A percentile compares a stretch with the other conserved stretches of the same genome.
These are phyloP conservation scores for Notolabrus celidotus DNA, from an alignment of 2,797 vertebrate genomes.

Conservation along the genomic window DNA sequence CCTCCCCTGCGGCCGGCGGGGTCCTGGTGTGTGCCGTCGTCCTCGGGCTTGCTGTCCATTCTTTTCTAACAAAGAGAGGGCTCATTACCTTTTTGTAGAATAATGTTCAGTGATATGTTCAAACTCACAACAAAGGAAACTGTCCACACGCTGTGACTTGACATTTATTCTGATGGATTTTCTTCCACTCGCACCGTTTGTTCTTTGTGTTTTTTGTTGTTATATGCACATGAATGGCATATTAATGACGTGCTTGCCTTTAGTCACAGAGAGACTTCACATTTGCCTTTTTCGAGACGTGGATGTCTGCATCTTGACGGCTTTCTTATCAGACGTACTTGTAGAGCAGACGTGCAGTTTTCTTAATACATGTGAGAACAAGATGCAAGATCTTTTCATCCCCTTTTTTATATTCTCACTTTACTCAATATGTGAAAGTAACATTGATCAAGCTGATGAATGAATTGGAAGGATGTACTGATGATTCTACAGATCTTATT, in stretches of 20 bases:
- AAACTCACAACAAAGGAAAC: conserved; percentile 47
- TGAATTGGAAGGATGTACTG: conserved; percentile 13
- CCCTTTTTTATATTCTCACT: conserved; percentile 21
- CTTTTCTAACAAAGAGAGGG: conserved; percentile 59
- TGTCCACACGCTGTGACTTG: conserved; percentile 37
- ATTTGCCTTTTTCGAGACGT: conserved; percentile 72
- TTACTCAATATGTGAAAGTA: conserved; percentile 25
- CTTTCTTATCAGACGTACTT: conserved; percentile 46
- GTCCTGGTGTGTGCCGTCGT: conserved; percentile 18
- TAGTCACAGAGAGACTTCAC: conserved; percentile 74
- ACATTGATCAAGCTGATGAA: conserved; percentile 39
- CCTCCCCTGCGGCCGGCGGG: conserved; percentile 13
- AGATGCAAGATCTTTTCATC: conserved; percentile 26
- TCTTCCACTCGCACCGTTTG: conserved; percentile 39
- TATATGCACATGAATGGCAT: conserved; percentile 56
- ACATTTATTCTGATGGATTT: conserved; percentile 36
- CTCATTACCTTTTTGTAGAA: conserved; percentile 62
- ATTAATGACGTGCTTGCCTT: conserved; percentile 76
- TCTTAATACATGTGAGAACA: conserved; percentile 35
- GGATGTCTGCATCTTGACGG: conserved; percentile 52
- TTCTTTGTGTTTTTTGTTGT: conserved; percentile 44
- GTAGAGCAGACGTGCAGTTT: conserved; percentile 35
- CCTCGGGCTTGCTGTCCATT: conserved; percentile 40
- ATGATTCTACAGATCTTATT: conserved; percentile 14
- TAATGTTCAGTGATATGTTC: conserved; percentile 39